Evolutionary conservation across 2,888 invertebrate species (phyloP).

Genomic region (Latheticus oryzae): DNA sequence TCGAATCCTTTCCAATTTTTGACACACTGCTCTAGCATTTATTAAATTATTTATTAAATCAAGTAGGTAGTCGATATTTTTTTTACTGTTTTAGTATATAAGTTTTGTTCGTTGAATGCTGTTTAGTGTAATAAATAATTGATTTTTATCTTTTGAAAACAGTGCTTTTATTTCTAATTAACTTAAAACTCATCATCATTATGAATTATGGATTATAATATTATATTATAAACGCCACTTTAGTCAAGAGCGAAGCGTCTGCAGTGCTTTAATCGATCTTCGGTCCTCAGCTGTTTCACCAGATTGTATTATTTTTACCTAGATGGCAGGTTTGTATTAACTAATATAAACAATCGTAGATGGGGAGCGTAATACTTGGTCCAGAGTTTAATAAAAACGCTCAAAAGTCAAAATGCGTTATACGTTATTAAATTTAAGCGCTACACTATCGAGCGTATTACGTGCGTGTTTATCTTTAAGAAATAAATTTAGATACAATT

Average conservation of each 20-base stretch:
- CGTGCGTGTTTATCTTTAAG: conserved; percentile 20
- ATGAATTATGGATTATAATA: neutral
- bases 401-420: conserved; percentile 11
- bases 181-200: neutral
- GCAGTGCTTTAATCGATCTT: neutral
- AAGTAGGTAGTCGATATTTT: conserved; percentile 1
- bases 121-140: conserved; percentile 1
- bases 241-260: neutral
- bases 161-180: conserved; percentile 1
- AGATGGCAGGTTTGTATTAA: conserved; percentile 1
- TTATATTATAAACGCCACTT: conserved; percentile 1
- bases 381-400: conserved; percentile 6
- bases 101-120: conserved; percentile 1
- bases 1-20: conserved; percentile 1
- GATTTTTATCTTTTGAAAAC: neutral
- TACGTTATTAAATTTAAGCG: conserved; percentile 12
- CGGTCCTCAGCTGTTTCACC: conserved; percentile 1
- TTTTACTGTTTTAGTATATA: conserved; percentile 1
- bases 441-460: conserved; percentile 17
- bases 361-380: conserved; percentile 1
- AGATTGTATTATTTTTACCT: neutral
- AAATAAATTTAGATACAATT: conserved; percentile 16
- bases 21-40: neutral
- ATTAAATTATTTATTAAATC: neutral
- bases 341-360: conserved; percentile 1